These are phyloP conservation scores for Phymatocera aterrima DNA, from an alignment of 2,888 invertebrate species.

Conservation along the genomic window DNA sequence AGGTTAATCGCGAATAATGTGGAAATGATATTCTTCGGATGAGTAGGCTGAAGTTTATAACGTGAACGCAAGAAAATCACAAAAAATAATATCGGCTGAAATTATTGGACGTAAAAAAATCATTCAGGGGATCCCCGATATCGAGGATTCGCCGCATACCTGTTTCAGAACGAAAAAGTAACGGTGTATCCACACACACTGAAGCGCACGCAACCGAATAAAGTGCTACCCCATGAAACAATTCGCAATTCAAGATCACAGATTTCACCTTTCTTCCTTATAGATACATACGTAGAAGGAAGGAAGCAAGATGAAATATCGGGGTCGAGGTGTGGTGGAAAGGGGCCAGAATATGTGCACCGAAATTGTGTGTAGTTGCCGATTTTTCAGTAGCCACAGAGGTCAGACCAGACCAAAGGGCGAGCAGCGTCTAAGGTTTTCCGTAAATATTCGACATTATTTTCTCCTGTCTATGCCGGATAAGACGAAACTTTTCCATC, in stretches of 20 bases:
- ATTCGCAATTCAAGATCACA: constrained; percentile 10
- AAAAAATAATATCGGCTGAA: too few relatives aligned
- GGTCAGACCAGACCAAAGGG: too few relatives aligned
- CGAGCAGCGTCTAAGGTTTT: constrained; percentile 16
- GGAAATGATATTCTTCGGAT: too few relatives aligned
- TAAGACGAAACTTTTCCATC: background rate
- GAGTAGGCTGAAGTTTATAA: too few relatives aligned
- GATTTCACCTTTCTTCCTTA: background rate
- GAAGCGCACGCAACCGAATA: background rate
- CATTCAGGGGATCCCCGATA: too few relatives aligned
- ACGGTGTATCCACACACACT: too few relatives aligned
- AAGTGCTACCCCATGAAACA: constrained; percentile 25
- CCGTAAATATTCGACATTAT: constrained; percentile 35
- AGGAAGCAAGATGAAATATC: constrained; percentile 15
- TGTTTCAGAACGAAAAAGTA: background rate
- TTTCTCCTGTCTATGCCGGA: background rate
- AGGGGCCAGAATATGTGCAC: constrained; percentile 28
- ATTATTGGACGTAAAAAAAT: too few relatives aligned
- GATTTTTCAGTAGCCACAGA: constrained; percentile 15
- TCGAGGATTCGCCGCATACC: background rate
- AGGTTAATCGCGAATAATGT: too few relatives aligned
- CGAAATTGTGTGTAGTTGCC: background rate
- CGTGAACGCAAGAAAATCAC: too few relatives aligned
- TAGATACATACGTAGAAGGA: background rate
- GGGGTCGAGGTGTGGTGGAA: background rate